These are phyloP conservation scores for Archilochus colubris DNA, from an alignment of 2,113 vertebrate species.

Conservation along the genomic window DNA sequence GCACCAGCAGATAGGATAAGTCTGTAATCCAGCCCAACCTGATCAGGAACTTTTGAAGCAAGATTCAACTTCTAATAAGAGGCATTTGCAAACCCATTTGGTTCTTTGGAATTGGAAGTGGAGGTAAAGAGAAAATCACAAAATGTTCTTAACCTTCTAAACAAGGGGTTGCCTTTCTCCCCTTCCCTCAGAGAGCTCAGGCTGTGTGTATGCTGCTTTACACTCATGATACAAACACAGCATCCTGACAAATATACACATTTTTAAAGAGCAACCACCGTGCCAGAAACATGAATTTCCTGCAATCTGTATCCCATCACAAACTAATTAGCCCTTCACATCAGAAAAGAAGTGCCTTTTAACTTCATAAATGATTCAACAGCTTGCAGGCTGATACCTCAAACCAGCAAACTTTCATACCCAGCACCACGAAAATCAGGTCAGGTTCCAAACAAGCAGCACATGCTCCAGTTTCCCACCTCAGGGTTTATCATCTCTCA, in stretches of 20 bases:
- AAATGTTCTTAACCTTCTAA: background rate
- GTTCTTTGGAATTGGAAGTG: background rate
- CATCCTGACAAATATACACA: background rate
- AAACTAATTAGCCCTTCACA: constrained; percentile 48
- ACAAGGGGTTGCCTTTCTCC: background rate
- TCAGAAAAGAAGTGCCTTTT: constrained; percentile 20
- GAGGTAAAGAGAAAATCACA: background rate
- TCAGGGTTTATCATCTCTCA: background rate
- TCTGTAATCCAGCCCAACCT: background rate
- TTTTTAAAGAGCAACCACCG: background rate
- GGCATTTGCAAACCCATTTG: background rate
- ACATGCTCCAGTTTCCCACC: background rate
- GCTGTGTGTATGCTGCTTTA: background rate
- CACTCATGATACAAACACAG: background rate
- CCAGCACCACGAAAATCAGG: constrained; percentile 22
- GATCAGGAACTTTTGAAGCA: background rate
- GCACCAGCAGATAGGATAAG: background rate
- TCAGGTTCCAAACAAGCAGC: constrained; percentile 5
- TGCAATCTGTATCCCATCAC: background rate
- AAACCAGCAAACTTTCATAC: background rate
- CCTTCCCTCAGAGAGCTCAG: background rate
- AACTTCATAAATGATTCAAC: constrained; percentile 20
- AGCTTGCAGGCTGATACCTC: constrained; percentile 6
- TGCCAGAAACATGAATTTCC: constrained; percentile 6
- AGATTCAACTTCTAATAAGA: background rate